These are phyloP conservation scores for Lochmaea crataegi DNA, from an alignment of 2,888 invertebrate genomes.

Conservation along the genomic window DNA sequence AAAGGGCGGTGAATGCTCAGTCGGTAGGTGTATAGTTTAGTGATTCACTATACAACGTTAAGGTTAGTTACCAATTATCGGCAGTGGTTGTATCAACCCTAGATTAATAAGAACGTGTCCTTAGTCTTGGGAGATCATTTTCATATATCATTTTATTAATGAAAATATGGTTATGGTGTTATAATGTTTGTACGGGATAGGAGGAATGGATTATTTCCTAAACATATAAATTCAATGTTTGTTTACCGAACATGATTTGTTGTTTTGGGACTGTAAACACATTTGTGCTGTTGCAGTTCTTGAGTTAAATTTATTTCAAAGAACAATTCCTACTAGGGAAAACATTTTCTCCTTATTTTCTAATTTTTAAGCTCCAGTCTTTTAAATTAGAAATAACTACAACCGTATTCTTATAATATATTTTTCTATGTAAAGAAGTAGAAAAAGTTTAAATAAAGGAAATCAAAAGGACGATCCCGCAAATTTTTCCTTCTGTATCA, in stretches of 20 bases:
- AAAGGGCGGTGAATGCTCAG: constrained; percentile 45
- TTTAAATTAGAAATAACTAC: too few relatives aligned
- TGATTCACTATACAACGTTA: constrained; percentile 37
- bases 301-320: too few relatives aligned
- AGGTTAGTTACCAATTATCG: constrained; percentile 45
- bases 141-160: constrained; percentile 40
- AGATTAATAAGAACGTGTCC: constrained; percentile 40
- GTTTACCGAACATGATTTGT: constrained; percentile 18
- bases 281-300: not conserved
- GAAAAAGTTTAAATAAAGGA: not conserved
- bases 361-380: too few relatives aligned
- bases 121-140: constrained; percentile 30
- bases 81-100: constrained; percentile 36
- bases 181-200: constrained; percentile 29
- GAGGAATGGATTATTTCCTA: constrained; percentile 25
- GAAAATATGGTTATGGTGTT: constrained; percentile 29
- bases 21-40: constrained; percentile 42
- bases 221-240: constrained; percentile 31
- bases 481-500: constrained; percentile 2
- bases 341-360: too few relatives aligned
- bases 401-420: too few relatives aligned
- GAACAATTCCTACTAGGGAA: too few relatives aligned
- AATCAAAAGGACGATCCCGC: not conserved
- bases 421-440: not conserved
- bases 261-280: constrained; percentile 19